Percentiles rank a stretch among this genome's conserved stretches.
Evolutionary conservation across 2,797 vertebrate genomes (phyloP).

Genomic region (Sebastes minor): DNA sequence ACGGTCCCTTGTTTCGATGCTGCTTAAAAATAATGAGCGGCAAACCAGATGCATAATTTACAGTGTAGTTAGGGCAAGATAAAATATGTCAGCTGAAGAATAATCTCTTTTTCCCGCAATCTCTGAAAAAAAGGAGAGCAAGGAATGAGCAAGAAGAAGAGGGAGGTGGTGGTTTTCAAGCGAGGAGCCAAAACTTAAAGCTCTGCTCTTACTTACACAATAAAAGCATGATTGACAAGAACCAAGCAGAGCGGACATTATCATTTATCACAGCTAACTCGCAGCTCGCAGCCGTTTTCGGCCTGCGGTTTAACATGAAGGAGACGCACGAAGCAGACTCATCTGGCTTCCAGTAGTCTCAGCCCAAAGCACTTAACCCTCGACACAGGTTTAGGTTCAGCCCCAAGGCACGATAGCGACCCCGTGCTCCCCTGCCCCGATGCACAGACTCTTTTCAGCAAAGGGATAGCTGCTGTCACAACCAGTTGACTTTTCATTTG

Average conservation of each 20-base stretch:
- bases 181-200: not conserved
- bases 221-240: slow-evolving; percentile 5
- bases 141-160: not conserved
- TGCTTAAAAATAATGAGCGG: slow-evolving; percentile 70
- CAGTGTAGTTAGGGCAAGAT: slow-evolving; percentile 59
- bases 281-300: not conserved
- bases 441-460: not conserved
- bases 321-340: slow-evolving; percentile 23
- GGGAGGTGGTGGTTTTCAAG: not conserved
- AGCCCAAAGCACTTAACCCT: slow-evolving; percentile 56
- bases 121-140: not conserved
- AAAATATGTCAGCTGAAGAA: slow-evolving; percentile 52
- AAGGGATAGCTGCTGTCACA: slow-evolving; percentile 58
- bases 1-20: slow-evolving; percentile 36
- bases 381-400: slow-evolving; percentile 43
- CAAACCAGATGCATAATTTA: slow-evolving; percentile 74
- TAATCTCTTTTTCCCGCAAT: not conserved
- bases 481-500: slow-evolving; percentile 61
- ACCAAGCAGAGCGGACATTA: not conserved
- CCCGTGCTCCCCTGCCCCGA: not conserved
- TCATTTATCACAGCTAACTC: slow-evolving; percentile 27
- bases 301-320: slow-evolving; percentile 24
- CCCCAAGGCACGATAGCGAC: slow-evolving; percentile 31
- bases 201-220: not conserved
- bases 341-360: slow-evolving; percentile 48